These are phyloP conservation scores for Norana najaformis DNA, from an alignment of 2,888 invertebrate species.

Conservation along the genomic window DNA sequence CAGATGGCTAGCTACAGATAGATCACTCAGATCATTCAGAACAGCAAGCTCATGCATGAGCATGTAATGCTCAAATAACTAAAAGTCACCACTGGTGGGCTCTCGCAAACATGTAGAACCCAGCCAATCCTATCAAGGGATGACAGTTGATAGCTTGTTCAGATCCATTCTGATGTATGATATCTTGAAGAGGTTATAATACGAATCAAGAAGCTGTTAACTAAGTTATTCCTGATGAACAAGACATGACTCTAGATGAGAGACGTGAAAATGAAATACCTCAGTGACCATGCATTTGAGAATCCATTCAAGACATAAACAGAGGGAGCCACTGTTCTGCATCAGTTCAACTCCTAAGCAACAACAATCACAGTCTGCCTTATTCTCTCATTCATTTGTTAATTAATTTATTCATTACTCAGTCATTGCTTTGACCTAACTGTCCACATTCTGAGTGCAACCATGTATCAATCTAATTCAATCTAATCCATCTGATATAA, in stretches of 20 bases:
- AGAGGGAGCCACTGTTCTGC: slow-evolving; percentile 13
- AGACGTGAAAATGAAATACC: not conserved
- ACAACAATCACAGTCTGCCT: not conserved
- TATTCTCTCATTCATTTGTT: not conserved
- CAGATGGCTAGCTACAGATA: no score
- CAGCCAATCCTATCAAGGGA: no score
- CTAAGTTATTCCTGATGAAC: not conserved
- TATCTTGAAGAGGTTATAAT: not conserved
- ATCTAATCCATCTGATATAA: not conserved
- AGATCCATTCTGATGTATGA: not conserved
- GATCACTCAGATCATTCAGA: no score
- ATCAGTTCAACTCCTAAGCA: not conserved
- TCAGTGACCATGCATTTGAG: not conserved
- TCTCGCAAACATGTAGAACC: no score
- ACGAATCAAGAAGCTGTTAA: not conserved
- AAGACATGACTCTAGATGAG: not conserved
- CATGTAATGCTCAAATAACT: no score
- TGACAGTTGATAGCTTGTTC: no score
- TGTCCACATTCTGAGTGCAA: not conserved
- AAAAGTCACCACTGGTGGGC: no score
- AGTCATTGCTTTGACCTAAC: not conserved
- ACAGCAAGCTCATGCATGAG: no score
- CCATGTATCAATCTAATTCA: no score
- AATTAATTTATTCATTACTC: not conserved
- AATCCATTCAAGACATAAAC: not conserved